Conservation (phyloP, 2,888 invertebrate genomes). For the Ditylenchus weischeri region DNA sequence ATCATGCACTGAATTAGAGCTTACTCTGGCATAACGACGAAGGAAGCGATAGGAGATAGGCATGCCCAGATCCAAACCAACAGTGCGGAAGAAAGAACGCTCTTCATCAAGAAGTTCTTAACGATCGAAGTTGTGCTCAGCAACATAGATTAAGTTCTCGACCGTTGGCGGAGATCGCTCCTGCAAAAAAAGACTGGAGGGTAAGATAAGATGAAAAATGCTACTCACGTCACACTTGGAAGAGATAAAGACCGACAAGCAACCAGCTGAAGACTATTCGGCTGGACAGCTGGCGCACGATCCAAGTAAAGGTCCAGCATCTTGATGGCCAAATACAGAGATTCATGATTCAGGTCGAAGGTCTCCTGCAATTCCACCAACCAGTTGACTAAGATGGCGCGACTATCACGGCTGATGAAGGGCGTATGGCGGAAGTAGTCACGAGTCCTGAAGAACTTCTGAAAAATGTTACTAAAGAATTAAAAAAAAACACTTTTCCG, state of each 20-base stretch:
- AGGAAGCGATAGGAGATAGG: too few species aligned
- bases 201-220: too few species aligned
- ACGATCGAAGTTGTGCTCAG: constrained; percentile 82
- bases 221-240: too few species aligned
- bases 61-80: too few species aligned
- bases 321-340: too few species aligned
- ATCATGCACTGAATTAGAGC: constrained; percentile 60
- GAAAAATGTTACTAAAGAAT: background rate
- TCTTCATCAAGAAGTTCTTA: constrained; percentile 85
- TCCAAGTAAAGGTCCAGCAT: too few species aligned
- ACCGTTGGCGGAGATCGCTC: constrained; percentile 87
- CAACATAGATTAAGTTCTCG: constrained; percentile 93
- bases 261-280: too few species aligned
- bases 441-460: constrained; percentile 6
- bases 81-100: constrained; percentile 74
- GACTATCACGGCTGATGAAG: constrained; percentile 39
- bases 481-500: background rate
- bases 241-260: too few species aligned
- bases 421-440: background rate
- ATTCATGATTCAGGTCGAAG: too few species aligned
- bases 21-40: too few species aligned
- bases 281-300: too few species aligned
- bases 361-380: too few species aligned
- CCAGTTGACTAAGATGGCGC: constrained; percentile 88
- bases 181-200: constrained; percentile 63